Evolutionary conservation across 2,113 vertebrate species (phyloP), one percentile per base, ranked within the genome.

Genomic region (Pedetes capensis): DNA sequence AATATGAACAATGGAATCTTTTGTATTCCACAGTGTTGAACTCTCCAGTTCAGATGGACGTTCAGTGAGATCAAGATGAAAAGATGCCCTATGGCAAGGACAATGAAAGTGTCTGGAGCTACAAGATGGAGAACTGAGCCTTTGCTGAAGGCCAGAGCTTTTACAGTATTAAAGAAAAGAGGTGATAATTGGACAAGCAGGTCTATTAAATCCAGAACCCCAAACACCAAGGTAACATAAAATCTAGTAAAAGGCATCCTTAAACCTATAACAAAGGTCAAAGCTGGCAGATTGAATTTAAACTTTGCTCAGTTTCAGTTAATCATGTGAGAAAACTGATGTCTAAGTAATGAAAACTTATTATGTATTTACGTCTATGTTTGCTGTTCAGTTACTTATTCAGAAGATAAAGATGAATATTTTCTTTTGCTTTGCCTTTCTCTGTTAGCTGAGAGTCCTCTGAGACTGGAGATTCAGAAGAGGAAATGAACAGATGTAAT

Each of bases 221-320:
- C 9, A 59, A 27, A 63, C 59, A 37, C 42, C 25, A 22, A 76
- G 85, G 23, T 64, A 64, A 79, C 93, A 83, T 85, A 85, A 87
- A 82, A 16, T 55, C 18, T 49, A 80, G 8, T 20, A 71, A 91
- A 91, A 89, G 22, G 0, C 42, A 61, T 16, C 29, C 39, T 81
- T 72, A 81, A 86, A 51, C 7, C 37, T 72, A 76, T 12, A 59
- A 81, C 87, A 93, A 80, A 72, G 94, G 69, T 95, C 85, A 47
- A 78, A 96, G 59, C 34, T 94, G 79, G 93, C 27, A 91, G 39
- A 74, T 34, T 27, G 37, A 93, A 81, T 47, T 95, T 94, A 55
- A 93, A 92, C 47, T 75, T 93, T 27, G 25, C 49, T 23, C 59
- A 49, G 68, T 84, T 91, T 14, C 84, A 69, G 51, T 84, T 92